Conservation (phyloP, 2,797 vertebrate species). For the Typhlichthys subterraneus region DNA sequence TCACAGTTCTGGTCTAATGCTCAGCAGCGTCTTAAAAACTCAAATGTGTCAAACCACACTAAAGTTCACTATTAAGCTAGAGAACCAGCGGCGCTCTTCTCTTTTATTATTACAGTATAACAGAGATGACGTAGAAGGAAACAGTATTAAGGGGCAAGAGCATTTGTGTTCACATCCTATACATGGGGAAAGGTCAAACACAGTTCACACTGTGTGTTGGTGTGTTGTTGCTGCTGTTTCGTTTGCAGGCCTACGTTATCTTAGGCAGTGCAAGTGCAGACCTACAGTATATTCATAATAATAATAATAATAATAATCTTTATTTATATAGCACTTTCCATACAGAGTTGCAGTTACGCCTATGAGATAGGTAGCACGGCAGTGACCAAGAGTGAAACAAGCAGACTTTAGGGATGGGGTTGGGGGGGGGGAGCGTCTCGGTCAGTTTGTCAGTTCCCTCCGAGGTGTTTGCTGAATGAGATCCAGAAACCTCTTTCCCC, state of each 20-base stretch:
- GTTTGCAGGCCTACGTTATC: neutral
- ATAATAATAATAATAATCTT: too few relatives aligned
- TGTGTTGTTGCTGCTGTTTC: neutral
- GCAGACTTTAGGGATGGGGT: slow-evolving; percentile 10
- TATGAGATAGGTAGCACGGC: slow-evolving; percentile 15
- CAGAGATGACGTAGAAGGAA: slow-evolving; percentile 31
- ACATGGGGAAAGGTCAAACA: slow-evolving; percentile 17
- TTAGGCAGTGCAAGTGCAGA: neutral
- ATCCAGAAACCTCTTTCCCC: slow-evolving; percentile 53
- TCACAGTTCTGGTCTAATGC: slow-evolving; percentile 71
- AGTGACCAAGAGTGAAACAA: slow-evolving; percentile 14
- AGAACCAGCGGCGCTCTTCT: slow-evolving; percentile 41
- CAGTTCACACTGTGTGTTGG: slow-evolving; percentile 19
- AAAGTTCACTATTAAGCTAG: slow-evolving; percentile 53
- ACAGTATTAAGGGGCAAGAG: slow-evolving; percentile 12
- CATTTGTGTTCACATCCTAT: neutral
- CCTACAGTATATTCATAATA: neutral
- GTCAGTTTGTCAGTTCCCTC: slow-evolving; percentile 33
- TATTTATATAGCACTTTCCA: too few relatives aligned
- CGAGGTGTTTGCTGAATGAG: slow-evolving; percentile 53
- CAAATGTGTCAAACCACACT: slow-evolving; percentile 65
- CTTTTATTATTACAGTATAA: slow-evolving; percentile 19
- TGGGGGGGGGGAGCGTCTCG: neutral
- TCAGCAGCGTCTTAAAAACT: slow-evolving; percentile 65
- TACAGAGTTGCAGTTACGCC: slow-evolving; percentile 15